Percentiles rank a stretch among this genome's conserved stretches.
Conservation (phyloP, 2,888 invertebrate genomes). For the Pandemis heparana region DNA sequence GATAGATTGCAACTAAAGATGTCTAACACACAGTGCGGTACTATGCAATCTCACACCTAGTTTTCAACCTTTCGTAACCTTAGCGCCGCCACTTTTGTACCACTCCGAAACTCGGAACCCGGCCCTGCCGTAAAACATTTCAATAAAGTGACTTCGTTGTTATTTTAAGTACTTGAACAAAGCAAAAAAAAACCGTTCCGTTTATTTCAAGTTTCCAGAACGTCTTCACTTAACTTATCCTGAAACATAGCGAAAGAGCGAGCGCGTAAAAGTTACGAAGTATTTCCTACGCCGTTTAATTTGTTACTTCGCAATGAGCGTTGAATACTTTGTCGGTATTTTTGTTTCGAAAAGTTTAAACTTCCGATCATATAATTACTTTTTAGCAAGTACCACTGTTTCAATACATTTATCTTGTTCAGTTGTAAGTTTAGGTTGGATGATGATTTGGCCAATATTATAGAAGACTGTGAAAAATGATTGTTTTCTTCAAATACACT, state of each 20-base stretch:
- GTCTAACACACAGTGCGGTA: neutral
- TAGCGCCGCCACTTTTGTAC: neutral
- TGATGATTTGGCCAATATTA: too few species aligned
- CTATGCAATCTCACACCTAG: neutral
- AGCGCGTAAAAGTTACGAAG: constrained; percentile 2
- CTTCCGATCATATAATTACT: neutral
- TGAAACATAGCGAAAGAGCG: constrained; percentile 8
- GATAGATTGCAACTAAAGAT: too few species aligned
- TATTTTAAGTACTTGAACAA: neutral
- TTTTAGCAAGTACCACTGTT: neutral
- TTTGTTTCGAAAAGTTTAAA: neutral
- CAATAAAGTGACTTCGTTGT: neutral
- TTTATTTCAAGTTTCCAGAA: neutral
- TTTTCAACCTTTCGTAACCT: neutral
- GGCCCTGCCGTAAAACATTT: neutral
- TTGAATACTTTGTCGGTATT: neutral
- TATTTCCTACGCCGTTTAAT: constrained; percentile 29
- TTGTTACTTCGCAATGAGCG: constrained; percentile 9
- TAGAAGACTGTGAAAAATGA: too few species aligned
- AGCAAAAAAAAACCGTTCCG: neutral
- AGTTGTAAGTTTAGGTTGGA: too few species aligned
- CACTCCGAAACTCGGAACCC: neutral
- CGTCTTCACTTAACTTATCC: constrained; percentile 18
- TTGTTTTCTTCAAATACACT: too few species aligned
- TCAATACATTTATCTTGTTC: too few species aligned